These are phyloP conservation scores for Zaprionus kolodkinae DNA, from an alignment of 1,140 invertebrate genomes.

Conservation along the genomic window DNA sequence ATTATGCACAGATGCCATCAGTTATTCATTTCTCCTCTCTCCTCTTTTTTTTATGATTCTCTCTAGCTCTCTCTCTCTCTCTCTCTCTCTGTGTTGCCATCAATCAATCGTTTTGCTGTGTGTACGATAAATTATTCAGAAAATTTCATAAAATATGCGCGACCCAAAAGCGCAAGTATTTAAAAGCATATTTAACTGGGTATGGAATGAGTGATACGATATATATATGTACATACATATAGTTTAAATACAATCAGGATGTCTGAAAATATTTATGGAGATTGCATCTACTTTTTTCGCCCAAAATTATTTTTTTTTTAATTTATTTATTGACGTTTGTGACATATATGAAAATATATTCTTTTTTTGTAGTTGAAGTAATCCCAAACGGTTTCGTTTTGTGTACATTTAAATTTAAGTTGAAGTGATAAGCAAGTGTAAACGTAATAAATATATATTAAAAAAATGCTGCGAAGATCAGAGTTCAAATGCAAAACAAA, in stretches of 20 bases:
- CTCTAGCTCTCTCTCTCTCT: not conserved
- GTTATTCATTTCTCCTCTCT: constrained; percentile 47
- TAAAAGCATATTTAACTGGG: constrained; percentile 3
- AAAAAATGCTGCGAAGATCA: not conserved
- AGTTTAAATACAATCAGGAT: not conserved
- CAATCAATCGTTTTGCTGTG: constrained; percentile 44
- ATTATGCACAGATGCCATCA: constrained; percentile 60
- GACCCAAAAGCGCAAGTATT: constrained; percentile 32
- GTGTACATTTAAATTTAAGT: too few species aligned
- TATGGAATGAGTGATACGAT: not conserved
- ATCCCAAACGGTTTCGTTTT: constrained; percentile 6
- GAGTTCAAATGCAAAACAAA: not conserved
- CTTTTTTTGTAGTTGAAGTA: not conserved
- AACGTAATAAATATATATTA: too few species aligned
- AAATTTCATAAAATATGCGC: constrained; percentile 52
- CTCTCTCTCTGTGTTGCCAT: constrained; percentile 9
- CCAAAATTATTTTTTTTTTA: not conserved
- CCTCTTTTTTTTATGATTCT: constrained; percentile 41
- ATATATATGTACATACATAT: not conserved
- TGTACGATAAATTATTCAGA: constrained; percentile 56
- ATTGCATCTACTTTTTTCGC: not conserved
- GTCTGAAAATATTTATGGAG: not conserved
- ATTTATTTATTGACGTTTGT: constrained; percentile 5
- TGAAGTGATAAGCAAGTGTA: too few species aligned
- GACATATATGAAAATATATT: too few species aligned